Base-by-base conservation (phyloP, 2,888 invertebrate species). In the Epinotia nisella region DNA sequence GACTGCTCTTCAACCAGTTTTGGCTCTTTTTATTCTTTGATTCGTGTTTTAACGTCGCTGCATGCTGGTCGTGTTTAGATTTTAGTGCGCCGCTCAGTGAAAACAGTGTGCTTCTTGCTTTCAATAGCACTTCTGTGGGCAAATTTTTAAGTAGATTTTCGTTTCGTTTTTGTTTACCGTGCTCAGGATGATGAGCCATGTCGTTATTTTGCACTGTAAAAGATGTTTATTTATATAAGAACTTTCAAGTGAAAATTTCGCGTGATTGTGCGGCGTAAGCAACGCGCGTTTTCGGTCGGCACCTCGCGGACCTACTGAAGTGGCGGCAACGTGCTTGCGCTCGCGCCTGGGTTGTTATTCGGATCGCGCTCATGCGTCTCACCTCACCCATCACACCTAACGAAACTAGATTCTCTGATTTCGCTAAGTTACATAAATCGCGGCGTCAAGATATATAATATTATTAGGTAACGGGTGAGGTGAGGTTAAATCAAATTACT, bases 51-150 rank as follows among this genome's bases (percentile, higher is more conserved):
- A 84, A 78, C 41, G 79, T 56, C 84, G 82, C 66, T 82, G 79
- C 82, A 17, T 83, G 84, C 24, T 85, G 83, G 1, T 91, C 90
- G 73, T 86, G 87, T 81, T 88, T 91, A 11, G 91, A 80, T 83
- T 94, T 95, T 19, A 95, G 80, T 15, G 91, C 94, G 62, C 92
- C 93, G 41, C 93, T 86, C 65, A 94, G 80, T 1, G 92, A 92
- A 19, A 90, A 87, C n/a, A 94, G 80, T 24, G 94, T 93, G 75
- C 88, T 93, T 72, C 91, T 85, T 1, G 94, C 94, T 80, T 91
- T 92, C 19, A 90, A 76, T 59, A 94, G 79, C 0, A 94, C 94
- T 81, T 93, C 94, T 7, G 90, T 85, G 0, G 94, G 93, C 55
- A 94, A 81, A 74, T 87, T 94, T 78, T 94, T 94, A 55, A 94